Evolutionary conservation across 2,797 vertebrate genomes (phyloP), one percentile per base, ranked within the genome.

Genomic region (Esox masquinongy): DNA sequence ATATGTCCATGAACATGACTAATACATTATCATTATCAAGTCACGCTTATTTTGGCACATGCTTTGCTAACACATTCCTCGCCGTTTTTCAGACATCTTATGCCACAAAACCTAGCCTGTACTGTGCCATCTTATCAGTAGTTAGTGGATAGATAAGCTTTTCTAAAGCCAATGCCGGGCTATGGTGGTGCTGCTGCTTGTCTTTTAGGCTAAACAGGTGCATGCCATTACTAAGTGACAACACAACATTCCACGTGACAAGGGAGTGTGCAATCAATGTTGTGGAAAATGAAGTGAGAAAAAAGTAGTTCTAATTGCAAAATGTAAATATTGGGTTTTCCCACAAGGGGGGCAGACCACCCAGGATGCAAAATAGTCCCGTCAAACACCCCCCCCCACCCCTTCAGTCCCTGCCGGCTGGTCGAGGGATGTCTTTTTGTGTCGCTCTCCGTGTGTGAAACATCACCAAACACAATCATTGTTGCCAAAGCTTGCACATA

Each of bases 261-360:
- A 90, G 85, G 83, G 90, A 88, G 87, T 89, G 85, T 84, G 85
- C 85, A 88, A 91, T 92, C 89, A 83, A 92, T 93, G 92, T 92
- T 92, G 92, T 90, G 89, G 92, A 93, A 92, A 93, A 93, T 91
- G 86, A 94, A 94, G 89, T 88, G 89, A 92, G 91, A 89, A 92
- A 93, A 94, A 94, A 93, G 89, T 92, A 90, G 86, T 94, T 95
- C 92, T 94, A 94, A 94, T 94, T 94, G 92, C 93, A 94, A 95
- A 94, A 95, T 94, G 94, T 95, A 95, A 95, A 95, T 95, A 95
- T 95, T 95, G 93, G 92, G 92, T 93, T 94, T 95, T 95, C 94
- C 94, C 94, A 95, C 93, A 94, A 95, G 92, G 89, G 92, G 92
- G 92, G 91, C 86, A 92, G 94, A 95, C 94, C 94, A 95, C 94